These are phyloP conservation scores for Drosophila neonasuta DNA, from an alignment of 2,888 invertebrate species.

Conservation along the genomic window DNA sequence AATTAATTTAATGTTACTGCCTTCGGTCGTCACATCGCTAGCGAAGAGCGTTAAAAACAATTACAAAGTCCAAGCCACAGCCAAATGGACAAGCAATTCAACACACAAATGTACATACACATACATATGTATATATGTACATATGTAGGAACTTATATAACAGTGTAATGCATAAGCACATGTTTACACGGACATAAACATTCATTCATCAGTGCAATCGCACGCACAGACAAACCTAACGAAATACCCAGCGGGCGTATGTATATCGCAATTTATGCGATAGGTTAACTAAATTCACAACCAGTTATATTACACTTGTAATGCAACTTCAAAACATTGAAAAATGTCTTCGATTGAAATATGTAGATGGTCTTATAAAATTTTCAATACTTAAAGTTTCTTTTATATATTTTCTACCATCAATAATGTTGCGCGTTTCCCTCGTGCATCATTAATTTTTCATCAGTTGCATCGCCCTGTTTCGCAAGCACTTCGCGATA, in stretches of 20 bases:
- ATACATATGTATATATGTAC: background rate
- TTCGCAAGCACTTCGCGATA: background rate
- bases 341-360: no score
- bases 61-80: conserved; percentile 53
- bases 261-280: background rate
- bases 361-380: no score
- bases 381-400: no score
- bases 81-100: conserved; percentile 32
- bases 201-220: conserved; percentile 18
- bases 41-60: conserved; percentile 54
- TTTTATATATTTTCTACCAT: no score
- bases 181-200: conserved; percentile 3
- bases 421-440: no score
- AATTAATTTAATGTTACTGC: conserved; percentile 64
- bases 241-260: background rate
- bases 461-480: background rate
- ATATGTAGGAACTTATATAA: background rate
- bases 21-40: conserved; percentile 16
- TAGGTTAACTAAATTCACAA: background rate
- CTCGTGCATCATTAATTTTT: background rate
- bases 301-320: no score
- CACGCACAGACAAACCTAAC: background rate
- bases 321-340: no score
- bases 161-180: conserved; percentile 12
- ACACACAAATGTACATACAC: conserved; percentile 8